Evolutionary conservation across 2,888 invertebrate genomes (phyloP).

Genomic region (Embidobia sp.): DNA sequence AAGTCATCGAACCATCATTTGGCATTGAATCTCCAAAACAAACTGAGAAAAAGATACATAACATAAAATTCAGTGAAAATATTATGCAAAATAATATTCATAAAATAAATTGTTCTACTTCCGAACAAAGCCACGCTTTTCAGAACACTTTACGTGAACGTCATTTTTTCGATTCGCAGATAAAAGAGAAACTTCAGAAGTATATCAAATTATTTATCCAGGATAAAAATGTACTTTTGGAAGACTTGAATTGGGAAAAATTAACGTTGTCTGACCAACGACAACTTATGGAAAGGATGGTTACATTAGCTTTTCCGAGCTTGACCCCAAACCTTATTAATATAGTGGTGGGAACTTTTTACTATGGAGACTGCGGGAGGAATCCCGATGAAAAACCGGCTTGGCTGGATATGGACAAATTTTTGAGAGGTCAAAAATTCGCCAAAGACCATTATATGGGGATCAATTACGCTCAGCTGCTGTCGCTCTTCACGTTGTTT

Average conservation of each 20-base stretch:
- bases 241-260: constrained; percentile 16
- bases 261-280: constrained; percentile 1
- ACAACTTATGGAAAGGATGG: neutral
- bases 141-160: no score
- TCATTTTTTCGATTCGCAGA: neutral
- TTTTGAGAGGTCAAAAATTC: constrained; percentile 81
- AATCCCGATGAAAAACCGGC: constrained; percentile 73
- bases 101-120: no score
- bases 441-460: constrained; percentile 79
- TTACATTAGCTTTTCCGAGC: neutral
- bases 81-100: no score
- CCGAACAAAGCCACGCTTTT: no score
- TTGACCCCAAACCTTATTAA: constrained; percentile 31
- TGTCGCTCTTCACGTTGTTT: constrained; percentile 80
- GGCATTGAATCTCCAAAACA: no score
- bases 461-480: constrained; percentile 76
- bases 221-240: neutral
- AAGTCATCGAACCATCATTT: no score
- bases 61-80: no score
- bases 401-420: constrained; percentile 81
- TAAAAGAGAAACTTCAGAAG: constrained; percentile 15
- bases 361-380: constrained; percentile 70
- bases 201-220: neutral
- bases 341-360: constrained; percentile 1
- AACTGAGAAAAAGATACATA: no score